Evolutionary conservation across 2,888 invertebrate species (phyloP), one percentile per base, ranked within the genome.

Genomic region (Dynastes grantii): DNA sequence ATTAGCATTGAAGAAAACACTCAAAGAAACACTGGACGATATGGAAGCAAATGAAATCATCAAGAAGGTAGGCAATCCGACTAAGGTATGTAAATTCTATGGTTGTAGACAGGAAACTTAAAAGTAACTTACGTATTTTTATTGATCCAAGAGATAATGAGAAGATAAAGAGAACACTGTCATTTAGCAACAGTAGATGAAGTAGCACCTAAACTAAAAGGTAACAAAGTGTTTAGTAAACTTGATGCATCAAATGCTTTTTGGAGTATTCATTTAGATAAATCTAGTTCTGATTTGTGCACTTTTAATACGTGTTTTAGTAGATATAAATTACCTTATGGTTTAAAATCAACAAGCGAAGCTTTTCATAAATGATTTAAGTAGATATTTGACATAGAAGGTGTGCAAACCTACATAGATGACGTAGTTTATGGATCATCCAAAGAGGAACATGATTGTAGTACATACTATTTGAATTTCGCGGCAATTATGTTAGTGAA

Each of bases 71-170:
- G 16, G 8, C 13, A 67, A 71, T 16, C 65, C 76, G 0, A 77
- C 77, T 40, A 75, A 22, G 79, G 5, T 80, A 77, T 73, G 65
- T 80, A 9, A 80, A 79, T 16, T 75, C 68, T 9, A 45, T 79
- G 22, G 78, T 80, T 11, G 51, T 80, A 29, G 79, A 45, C 0
- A 67, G 75, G 13, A 75, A 79, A 64, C 22, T 0, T 22, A 64
- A 64, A 22, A 32, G 37, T 37, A 37, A 37, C 3, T 37, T 37
- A 6, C 37, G 6, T 37, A 37, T 37, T 5, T 37, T 0, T 6
- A 37, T 37, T 37, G 37, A 5, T 37, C 37, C 37, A 37, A 37
- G 37, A 37, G 37, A 37, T 37, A 84, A 83, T 77, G 71, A 79
- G 40, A 80, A 78, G 16, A 81, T 83, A 45, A 11, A 8, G 49